A percentile compares a stretch with the other conserved stretches of the same genome.
Conservation (phyloP, 2,797 vertebrate species). For the Tauraco hartlaubi region DNA sequence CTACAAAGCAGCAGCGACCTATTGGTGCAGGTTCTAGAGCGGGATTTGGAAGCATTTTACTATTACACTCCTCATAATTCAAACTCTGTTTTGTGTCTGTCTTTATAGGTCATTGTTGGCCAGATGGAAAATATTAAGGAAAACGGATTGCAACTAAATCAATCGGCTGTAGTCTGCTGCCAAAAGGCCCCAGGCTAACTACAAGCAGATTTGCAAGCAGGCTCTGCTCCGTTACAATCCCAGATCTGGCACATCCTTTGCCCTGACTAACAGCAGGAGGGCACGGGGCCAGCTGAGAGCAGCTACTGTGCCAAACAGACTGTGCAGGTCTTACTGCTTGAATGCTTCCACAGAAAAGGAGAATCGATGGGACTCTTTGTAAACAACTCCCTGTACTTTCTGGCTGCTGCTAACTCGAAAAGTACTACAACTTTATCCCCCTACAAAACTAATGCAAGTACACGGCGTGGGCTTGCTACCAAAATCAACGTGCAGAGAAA, state of each 20-base stretch:
- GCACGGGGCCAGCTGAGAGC: conserved; percentile 78
- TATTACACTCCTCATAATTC: conserved; percentile 81
- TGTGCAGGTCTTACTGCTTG: conserved; percentile 81
- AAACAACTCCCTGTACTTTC: conserved; percentile 88
- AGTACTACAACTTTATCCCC: conserved; percentile 73
- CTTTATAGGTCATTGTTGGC: conserved; percentile 87
- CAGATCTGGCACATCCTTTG: conserved; percentile 80
- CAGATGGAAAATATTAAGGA: conserved; percentile 93
- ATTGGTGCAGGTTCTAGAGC: conserved; percentile 71
- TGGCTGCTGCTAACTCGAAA: conserved; percentile 78
- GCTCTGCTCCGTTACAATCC: conserved; percentile 75
- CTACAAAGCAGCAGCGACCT: not conserved
- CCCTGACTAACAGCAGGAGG: conserved; percentile 82
- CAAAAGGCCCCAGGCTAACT: conserved; percentile 82
- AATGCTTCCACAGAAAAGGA: conserved; percentile 87
- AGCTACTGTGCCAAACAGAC: conserved; percentile 88
- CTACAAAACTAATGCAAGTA: conserved; percentile 32
- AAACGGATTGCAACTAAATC: conserved; percentile 86
- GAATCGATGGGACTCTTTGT: conserved; percentile 87
- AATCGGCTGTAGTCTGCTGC: conserved; percentile 79
- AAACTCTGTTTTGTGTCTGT: conserved; percentile 84
- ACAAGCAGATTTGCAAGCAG: conserved; percentile 84
- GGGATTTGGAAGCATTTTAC: conserved; percentile 75
- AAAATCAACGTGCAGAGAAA: not conserved
- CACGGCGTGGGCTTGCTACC: not conserved